A percentile compares a stretch with the other conserved stretches of the same genome.
Conservation (phyloP, 2,888 invertebrate genomes). For the Theretra japonica region DNA sequence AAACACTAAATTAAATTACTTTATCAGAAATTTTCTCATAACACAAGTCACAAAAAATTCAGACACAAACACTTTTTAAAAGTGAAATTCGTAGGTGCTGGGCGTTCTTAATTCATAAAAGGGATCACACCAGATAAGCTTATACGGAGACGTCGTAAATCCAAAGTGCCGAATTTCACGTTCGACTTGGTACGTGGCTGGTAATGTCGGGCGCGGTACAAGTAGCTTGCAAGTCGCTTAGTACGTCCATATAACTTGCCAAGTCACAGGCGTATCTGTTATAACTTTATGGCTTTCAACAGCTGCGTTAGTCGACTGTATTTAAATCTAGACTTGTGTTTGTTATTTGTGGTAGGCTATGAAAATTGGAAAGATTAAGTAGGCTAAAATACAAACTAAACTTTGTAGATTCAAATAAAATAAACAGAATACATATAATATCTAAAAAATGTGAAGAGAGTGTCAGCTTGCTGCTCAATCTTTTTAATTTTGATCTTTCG, state of each 20-base stretch:
- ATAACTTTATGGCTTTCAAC: slow-evolving; percentile 22
- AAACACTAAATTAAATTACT: not conserved
- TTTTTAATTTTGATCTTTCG: no score
- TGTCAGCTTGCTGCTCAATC: no score
- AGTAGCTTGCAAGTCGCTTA: slow-evolving; percentile 36
- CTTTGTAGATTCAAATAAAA: no score
- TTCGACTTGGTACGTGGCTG: slow-evolving; percentile 47
- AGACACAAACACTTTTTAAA: slow-evolving; percentile 20
- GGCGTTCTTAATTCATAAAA: slow-evolving; percentile 33
- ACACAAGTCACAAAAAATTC: not conserved
- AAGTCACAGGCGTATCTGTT: slow-evolving; percentile 1
- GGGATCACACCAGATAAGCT: slow-evolving; percentile 37
- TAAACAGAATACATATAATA: no score
- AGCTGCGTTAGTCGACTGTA: slow-evolving; percentile 15
- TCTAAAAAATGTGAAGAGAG: no score
- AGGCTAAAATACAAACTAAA: no score
- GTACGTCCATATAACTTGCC: slow-evolving; percentile 18
- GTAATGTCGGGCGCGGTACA: slow-evolving; percentile 40
- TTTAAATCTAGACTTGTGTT: not conserved
- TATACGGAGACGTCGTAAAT: slow-evolving; percentile 51
- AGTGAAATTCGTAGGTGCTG: slow-evolving; percentile 17
- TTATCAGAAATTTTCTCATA: not conserved
- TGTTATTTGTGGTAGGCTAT: no score
- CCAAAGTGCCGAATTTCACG: slow-evolving; percentile 60
- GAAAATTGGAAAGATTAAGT: no score